Evolutionary conservation across 2,113 vertebrate genomes (phyloP), one percentile per base, ranked within the genome.

Genomic region (Zosterops hypoxanthus): DNA sequence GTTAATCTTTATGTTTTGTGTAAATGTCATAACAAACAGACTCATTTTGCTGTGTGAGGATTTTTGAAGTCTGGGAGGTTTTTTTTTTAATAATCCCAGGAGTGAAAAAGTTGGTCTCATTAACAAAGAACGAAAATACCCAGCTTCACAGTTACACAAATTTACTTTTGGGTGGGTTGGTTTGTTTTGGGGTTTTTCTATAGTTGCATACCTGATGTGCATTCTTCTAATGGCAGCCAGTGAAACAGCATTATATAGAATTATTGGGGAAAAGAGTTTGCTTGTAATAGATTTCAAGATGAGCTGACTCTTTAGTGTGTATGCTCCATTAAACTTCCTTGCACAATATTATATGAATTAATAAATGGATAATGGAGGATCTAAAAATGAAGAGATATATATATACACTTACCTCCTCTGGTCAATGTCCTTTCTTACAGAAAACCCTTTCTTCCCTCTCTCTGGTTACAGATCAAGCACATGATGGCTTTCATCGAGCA

Each of bases 401-500:
- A 4, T 33, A 12, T 1, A 9, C 20, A 16, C 31, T 29, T 49
- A 3, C 18, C 57, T 69, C 21, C 59, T 82, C 52, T 68, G 23
- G 22, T 31, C 36, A 33, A 28, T 56, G 36, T 78, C 8, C 55
- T 92, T 89, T 44, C 55, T 33, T 56, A 60, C n/a, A 85, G 59
- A 60, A 75, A 52, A 34, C 31, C 8, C 24, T 86, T 86, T 50
- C 8, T 73, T 66, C 59, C 77, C 19, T 93, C 31, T 92, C 52
- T 97, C 78, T 33, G 50, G 4, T 94, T 88, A 23, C 83, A 99
- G 99, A 99, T 99, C 97, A 99, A 99, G 90, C 99, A 99, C 95
- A 99, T 99, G 99, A 99, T 99, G 99, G 99, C 99, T 98, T 99
- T 99, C 98, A 99, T 99, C 31, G 99, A 99, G 94, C 99, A 99